A percentile compares a stretch with the other conserved stretches of the same genome.
These are phyloP conservation scores for Chiroxiphia lanceolata DNA, from an alignment of 2,797 vertebrate genomes.

Conservation along the genomic window DNA sequence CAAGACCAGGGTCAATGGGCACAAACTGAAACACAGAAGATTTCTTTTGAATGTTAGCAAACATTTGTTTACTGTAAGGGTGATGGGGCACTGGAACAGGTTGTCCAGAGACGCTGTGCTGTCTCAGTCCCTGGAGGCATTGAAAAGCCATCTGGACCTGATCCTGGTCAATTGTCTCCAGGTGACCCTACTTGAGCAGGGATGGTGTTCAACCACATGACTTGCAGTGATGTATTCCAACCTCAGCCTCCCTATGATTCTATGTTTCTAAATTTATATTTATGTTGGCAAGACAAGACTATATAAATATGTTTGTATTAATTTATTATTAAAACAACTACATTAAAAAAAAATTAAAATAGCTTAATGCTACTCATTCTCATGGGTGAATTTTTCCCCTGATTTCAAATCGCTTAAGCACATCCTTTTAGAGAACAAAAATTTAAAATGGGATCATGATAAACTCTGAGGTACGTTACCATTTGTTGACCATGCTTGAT, in stretches of 20 bases:
- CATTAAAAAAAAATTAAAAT: background rate
- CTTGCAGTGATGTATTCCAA: background rate
- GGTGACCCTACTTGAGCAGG: background rate
- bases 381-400: background rate
- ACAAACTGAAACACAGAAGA: background rate
- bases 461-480: background rate
- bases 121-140: background rate
- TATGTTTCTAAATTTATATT: background rate
- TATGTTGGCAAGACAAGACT: background rate
- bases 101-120: background rate
- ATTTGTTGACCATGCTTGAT: background rate
- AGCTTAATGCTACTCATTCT: accelerated
- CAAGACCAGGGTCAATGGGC: background rate
- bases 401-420: background rate
- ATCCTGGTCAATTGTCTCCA: background rate
- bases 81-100: background rate
- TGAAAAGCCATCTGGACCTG: background rate
- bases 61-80: too few relatives aligned
- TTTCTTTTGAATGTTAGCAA: background rate
- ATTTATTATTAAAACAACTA: background rate
- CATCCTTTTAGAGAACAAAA: background rate
- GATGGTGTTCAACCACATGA: background rate
- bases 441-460: background rate
- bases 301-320: background rate
- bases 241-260: background rate